phyloP scores from a whole-genome alignment of 2,888 invertebrate species.

The Baccha elongata region DNA sequence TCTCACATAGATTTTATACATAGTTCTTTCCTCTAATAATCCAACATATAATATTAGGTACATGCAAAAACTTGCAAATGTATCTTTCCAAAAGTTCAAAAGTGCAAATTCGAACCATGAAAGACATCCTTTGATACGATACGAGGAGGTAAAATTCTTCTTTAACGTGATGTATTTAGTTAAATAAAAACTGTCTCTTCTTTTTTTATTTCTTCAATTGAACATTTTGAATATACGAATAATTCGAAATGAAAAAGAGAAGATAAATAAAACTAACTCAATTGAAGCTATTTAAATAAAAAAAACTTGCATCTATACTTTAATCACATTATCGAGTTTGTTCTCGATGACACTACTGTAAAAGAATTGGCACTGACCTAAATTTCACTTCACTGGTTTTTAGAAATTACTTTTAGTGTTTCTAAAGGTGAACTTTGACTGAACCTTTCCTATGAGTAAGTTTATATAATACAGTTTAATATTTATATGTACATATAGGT shows the following conservation, averaged over 20 bases:
- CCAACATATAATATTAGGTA: too few species aligned
- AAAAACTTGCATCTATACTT: background rate
- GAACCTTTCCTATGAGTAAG: background rate
- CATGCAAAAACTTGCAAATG: too few species aligned
- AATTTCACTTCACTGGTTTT: slow-evolving; percentile 1
- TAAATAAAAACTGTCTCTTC: too few species aligned
- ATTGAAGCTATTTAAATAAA: background rate
- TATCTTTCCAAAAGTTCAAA: too few species aligned
- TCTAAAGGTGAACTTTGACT: background rate
- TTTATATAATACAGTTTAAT: background rate
- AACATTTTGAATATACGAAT: background rate
- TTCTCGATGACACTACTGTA: slow-evolving; percentile 2
- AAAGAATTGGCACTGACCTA: slow-evolving; percentile 15
- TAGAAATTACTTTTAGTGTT: slow-evolving; percentile 10
- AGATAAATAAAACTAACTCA: background rate
- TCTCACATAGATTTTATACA: too few species aligned
- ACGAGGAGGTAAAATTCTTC: too few species aligned
- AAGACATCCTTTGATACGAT: too few species aligned
- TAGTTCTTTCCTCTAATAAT: too few species aligned
- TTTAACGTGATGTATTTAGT: too few species aligned
- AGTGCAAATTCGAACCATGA: too few species aligned
- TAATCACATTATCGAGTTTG: slow-evolving; percentile 18
- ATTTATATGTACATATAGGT: too few species aligned
- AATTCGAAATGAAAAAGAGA: background rate
- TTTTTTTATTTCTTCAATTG: background rate